phyloP scores from a whole-genome alignment of 2,888 invertebrate genomes.

The Desoria tigrina region DNA sequence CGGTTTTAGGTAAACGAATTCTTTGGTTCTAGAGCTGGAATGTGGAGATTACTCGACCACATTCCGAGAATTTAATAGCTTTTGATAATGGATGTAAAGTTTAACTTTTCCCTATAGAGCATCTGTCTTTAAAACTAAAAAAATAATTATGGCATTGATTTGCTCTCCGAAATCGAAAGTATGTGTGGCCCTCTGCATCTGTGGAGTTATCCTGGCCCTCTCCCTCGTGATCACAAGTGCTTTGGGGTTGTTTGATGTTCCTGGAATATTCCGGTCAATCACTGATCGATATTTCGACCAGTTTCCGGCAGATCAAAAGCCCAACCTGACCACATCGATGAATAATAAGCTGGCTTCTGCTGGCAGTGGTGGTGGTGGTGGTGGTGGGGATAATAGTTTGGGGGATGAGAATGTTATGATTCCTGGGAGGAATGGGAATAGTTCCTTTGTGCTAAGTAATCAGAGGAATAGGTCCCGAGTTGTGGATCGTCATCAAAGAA shows the following conservation, averaged over 20 bases:
- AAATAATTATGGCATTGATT: conserved; percentile 69
- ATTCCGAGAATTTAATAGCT: too few relatives aligned
- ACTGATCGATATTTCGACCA: neutral
- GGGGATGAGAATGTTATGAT: neutral
- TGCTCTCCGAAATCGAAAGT: conserved; percentile 66
- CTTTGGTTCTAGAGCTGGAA: too few relatives aligned
- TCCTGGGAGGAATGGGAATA: neutral
- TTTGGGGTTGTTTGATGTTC: conserved; percentile 65
- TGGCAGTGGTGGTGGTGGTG: neutral
- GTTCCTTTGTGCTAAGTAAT: neutral
- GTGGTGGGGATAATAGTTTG: neutral
- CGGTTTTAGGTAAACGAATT: too few relatives aligned
- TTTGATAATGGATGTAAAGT: too few relatives aligned
- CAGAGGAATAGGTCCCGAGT: neutral
- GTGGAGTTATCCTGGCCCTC: conserved; percentile 54
- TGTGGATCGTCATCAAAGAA: neutral
- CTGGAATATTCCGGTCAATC: conserved; percentile 8
- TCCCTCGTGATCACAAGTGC: conserved; percentile 56
- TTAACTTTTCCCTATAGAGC: too few relatives aligned
- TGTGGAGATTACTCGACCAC: too few relatives aligned
- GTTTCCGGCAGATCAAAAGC: neutral
- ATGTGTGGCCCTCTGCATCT: conserved; percentile 64
- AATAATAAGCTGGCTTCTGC: neutral
- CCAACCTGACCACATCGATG: neutral
- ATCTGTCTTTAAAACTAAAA: too few relatives aligned